Conservation (phyloP, 2,113 vertebrate genomes). For the Pandion haliaetus region DNA sequence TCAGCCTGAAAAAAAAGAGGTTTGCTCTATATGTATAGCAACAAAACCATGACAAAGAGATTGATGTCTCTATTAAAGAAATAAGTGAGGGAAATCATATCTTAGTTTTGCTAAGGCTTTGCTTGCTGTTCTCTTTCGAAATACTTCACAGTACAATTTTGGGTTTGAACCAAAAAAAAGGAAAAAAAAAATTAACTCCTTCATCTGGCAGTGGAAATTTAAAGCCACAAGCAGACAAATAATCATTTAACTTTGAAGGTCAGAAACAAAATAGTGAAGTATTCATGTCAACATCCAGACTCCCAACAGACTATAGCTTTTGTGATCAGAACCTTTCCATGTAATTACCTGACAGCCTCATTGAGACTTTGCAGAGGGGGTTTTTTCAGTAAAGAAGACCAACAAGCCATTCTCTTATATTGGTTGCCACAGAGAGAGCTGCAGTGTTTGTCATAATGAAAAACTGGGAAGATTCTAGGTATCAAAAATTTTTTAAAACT, state of each 20-base stretch:
- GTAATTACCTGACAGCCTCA: neutral
- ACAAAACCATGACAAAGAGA: conserved; percentile 14
- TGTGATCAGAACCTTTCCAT: neutral
- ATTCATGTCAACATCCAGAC: neutral
- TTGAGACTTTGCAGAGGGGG: neutral
- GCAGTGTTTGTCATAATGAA: neutral
- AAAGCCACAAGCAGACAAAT: neutral
- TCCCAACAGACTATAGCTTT: neutral
- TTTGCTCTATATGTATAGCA: neutral
- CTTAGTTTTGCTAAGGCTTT: neutral
- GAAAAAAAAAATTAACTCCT: neutral
- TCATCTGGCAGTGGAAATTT: neutral
- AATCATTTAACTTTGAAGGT: neutral
- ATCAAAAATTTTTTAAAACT: neutral
- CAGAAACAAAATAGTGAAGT: neutral
- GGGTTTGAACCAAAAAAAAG: neutral
- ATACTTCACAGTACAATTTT: neutral
- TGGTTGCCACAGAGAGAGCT: neutral
- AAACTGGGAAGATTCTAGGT: neutral
- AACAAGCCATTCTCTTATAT: neutral
- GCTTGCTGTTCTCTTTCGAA: neutral
- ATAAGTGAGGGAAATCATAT: conserved; percentile 19
- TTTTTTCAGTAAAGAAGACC: neutral
- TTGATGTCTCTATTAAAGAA: conserved; percentile 38
- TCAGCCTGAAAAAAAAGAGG: neutral